These are phyloP conservation scores for Drosophila obscura DNA, from an alignment of 1,140 invertebrate species.

Conservation along the genomic window DNA sequence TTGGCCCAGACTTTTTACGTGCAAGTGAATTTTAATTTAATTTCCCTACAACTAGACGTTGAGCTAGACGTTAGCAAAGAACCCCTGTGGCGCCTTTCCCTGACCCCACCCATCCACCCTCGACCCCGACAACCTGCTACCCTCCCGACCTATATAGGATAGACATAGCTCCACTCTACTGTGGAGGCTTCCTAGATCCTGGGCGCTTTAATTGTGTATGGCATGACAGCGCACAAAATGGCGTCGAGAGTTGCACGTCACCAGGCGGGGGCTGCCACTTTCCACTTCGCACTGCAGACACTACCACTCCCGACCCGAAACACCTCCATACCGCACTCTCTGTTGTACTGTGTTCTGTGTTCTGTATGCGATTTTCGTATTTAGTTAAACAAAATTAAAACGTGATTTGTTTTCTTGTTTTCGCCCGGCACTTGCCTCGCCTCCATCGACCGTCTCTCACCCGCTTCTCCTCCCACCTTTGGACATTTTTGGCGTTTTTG, in stretches of 20 bases:
- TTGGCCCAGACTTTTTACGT: conserved; percentile 68
- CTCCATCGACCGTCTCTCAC: conserved; percentile 25
- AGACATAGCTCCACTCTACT: conserved; percentile 46
- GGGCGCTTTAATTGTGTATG: conserved; percentile 78
- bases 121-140: too few relatives aligned
- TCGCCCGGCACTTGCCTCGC: conserved; percentile 60
- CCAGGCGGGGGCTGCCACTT: conserved; percentile 51
- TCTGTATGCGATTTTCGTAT: conserved; percentile 75
- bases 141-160: conserved; percentile 14
- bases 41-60: conserved; percentile 79
- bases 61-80: conserved; percentile 72
- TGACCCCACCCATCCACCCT: not conserved
- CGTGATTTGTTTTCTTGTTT: conserved; percentile 83
- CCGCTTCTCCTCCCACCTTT: conserved; percentile 27
- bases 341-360: not conserved
- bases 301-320: not conserved
- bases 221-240: conserved; percentile 80
- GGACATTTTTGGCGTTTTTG: conserved; percentile 72
- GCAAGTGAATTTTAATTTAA: conserved; percentile 82
- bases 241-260: conserved; percentile 80
- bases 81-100: not conserved
- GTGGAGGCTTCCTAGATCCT: conserved; percentile 29
- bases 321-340: conserved; percentile 2
- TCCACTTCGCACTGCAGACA: not conserved
- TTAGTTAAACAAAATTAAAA: conserved; percentile 83